Conservation (phyloP, 2,113 vertebrate genomes). For the Rutilus rutilus region DNA sequence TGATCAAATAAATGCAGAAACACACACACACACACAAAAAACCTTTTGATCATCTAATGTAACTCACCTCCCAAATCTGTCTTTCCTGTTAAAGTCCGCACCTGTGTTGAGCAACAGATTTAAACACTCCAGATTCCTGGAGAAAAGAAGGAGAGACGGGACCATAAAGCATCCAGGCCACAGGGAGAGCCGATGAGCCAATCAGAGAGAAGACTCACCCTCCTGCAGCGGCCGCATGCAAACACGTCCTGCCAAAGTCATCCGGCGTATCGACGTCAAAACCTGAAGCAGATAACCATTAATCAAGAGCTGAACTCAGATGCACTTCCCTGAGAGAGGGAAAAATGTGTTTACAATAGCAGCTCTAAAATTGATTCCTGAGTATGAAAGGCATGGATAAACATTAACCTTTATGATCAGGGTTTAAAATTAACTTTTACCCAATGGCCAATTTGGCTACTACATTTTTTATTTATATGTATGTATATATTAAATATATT, state of each 20-base stretch:
- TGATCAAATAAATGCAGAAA: not conserved
- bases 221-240: conserved; percentile 98
- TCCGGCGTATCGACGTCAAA: conserved; percentile 98
- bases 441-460: too few relatives aligned
- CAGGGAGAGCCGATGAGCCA: not conserved
- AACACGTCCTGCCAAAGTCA: conserved; percentile 98
- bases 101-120: conserved; percentile 96
- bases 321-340: not conserved
- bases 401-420: too few relatives aligned
- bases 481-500: too few relatives aligned
- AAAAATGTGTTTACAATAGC: too few relatives aligned
- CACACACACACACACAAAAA: too few relatives aligned
- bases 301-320: not conserved
- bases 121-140: conserved; percentile 97
- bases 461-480: too few relatives aligned
- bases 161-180: not conserved
- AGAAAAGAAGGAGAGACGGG: not conserved
- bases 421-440: too few relatives aligned
- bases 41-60: too few relatives aligned
- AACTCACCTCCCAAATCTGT: conserved; percentile 94
- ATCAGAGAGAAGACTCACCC: conserved; percentile 79
- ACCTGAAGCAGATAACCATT: conserved; percentile 73
- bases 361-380: too few relatives aligned
- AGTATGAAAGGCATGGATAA: too few relatives aligned
- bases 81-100: conserved; percentile 97